phyloP scores from a whole-genome alignment of 2,113 vertebrate genomes.

The Campylorhamphus procurvoides region DNA sequence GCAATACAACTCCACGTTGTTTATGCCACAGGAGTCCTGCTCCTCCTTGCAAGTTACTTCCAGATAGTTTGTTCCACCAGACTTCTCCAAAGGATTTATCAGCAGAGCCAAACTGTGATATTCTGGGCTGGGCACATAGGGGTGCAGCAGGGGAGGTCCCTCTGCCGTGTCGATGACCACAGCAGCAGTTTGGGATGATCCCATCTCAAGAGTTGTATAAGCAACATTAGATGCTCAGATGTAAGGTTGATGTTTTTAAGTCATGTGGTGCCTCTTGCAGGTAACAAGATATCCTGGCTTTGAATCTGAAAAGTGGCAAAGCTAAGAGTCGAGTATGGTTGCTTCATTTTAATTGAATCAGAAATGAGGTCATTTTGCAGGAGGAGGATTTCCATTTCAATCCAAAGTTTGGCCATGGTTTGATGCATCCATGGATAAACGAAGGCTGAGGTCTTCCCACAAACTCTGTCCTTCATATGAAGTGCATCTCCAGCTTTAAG shows the following conservation, averaged over 20 bases:
- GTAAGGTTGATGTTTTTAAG: background rate
- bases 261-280: background rate
- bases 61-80: background rate
- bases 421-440: background rate
- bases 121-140: rapidly evolving
- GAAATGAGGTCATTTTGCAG: rapidly evolving
- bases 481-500: background rate
- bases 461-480: background rate
- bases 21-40: background rate
- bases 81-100: background rate
- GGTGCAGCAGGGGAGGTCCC: background rate
- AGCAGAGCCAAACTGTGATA: background rate
- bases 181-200: background rate
- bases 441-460: background rate
- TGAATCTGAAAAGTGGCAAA: background rate
- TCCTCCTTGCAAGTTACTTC: background rate
- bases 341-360: background rate
- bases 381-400: background rate
- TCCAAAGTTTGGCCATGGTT: background rate
- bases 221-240: background rate
- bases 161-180: background rate
- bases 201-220: background rate
- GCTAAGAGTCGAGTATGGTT: background rate
- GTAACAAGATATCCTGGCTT: background rate
- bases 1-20: background rate